Evolutionary conservation across 2,797 vertebrate genomes (phyloP).

Genomic region (Pangasius mekongensis): DNA sequence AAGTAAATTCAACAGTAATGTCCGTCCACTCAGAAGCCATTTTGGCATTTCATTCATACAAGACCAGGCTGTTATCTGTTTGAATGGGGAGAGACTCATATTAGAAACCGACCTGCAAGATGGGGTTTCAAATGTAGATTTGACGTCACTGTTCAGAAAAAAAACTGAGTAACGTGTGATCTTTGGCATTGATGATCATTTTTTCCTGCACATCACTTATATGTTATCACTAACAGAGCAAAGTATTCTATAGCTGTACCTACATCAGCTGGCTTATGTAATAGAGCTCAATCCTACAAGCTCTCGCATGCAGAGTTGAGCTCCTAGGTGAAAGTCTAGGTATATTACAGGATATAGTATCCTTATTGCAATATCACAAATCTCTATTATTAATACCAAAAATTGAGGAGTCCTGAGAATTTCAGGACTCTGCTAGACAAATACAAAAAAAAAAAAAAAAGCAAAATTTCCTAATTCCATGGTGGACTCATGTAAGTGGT

Average conservation of each 20-base stretch:
- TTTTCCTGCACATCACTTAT: not conserved
- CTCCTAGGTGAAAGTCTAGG: no score
- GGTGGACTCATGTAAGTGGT: not conserved
- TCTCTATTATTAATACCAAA: not conserved
- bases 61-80: not conserved
- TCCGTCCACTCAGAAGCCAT: not conserved
- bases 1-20: not conserved
- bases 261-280: not conserved
- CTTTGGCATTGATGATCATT: not conserved
- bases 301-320: no score
- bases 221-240: not conserved
- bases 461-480: not conserved
- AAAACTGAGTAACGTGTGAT: not conserved
- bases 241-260: not conserved
- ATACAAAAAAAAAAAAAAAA: constrained; percentile 10
- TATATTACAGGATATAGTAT: not conserved
- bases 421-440: not conserved
- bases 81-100: not conserved
- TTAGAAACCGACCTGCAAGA: not conserved
- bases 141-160: not conserved
- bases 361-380: not conserved
- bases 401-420: no score
- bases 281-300: no score
- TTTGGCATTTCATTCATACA: not conserved
- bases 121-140: not conserved